Evolutionary conservation across 2,888 invertebrate genomes (phyloP).

Genomic region (Drosophila differens): DNA sequence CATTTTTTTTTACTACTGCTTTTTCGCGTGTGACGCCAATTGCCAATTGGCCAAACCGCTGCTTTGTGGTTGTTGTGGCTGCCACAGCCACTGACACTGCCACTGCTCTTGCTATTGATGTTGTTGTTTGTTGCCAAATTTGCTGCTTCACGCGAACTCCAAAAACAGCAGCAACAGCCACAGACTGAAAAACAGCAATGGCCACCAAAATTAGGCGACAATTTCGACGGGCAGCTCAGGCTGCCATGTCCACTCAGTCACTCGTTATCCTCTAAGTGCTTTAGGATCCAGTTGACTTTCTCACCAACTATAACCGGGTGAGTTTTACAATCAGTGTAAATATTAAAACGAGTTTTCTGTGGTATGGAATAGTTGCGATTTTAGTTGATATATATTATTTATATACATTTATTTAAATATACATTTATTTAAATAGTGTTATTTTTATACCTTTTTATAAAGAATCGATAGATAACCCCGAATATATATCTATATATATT

Average conservation of each 20-base stretch:
- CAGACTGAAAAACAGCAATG: constrained; percentile 2
- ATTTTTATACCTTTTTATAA: not conserved
- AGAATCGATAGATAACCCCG: not conserved
- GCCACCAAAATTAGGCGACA: constrained; percentile 9
- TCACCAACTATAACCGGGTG: not conserved
- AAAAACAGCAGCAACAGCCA: constrained; percentile 7
- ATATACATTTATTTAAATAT: fast-evolving
- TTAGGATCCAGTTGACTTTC: not conserved
- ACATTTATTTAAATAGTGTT: no score
- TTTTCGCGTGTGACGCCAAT: constrained; percentile 63
- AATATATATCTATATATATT: not conserved
- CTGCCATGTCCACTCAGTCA: constrained; percentile 30
- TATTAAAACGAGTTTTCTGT: not conserved
- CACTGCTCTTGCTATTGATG: constrained; percentile 28
- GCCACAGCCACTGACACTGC: not conserved
- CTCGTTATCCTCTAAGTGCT: constrained; percentile 38
- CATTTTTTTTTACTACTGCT: not conserved
- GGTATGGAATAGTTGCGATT: not conserved
- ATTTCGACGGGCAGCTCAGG: not conserved
- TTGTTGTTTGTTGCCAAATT: constrained; percentile 54
- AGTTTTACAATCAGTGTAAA: not conserved
- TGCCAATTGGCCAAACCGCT: constrained; percentile 68
- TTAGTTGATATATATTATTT: not conserved
- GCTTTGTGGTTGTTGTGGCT: constrained; percentile 58
- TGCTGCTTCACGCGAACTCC: constrained; percentile 58